phyloP scores from a whole-genome alignment of 2,888 invertebrate species.

The Ormyrus rosae region DNA sequence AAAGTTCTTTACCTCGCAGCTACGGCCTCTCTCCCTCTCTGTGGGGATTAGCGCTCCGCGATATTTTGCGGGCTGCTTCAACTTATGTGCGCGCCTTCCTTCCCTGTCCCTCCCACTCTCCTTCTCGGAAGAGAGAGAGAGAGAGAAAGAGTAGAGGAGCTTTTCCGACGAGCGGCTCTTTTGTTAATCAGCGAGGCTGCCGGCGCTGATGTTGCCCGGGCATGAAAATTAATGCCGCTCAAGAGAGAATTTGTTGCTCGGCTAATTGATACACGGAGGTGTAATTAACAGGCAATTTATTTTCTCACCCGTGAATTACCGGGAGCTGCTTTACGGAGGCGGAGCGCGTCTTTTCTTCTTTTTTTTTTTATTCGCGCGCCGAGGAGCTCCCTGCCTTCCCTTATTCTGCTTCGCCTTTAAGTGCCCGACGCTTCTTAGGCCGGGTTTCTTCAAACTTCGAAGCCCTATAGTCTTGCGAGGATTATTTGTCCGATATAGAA shows the following conservation, averaged over 20 bases:
- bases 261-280: conserved; percentile 55
- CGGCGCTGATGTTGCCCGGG: conserved; percentile 30
- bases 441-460: not conserved
- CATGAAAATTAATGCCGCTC: conserved; percentile 51
- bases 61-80: conserved; percentile 51
- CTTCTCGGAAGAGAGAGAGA: not conserved
- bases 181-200: conserved; percentile 42
- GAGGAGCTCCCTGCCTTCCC: not conserved
- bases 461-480: too few species aligned
- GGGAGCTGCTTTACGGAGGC: not conserved
- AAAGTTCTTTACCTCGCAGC: conserved; percentile 64
- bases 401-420: conserved; percentile 18
- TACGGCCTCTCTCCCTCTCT: conserved; percentile 45
- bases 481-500: too few species aligned
- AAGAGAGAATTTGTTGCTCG: conserved; percentile 48
- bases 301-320: conserved; percentile 47
- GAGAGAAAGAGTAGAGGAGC: not conserved
- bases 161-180: conserved; percentile 22
- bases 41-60: conserved; percentile 41
- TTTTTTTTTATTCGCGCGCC: not conserved
- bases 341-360: not conserved
- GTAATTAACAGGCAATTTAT: conserved; percentile 55
- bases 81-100: conserved; percentile 36
- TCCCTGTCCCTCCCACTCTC: conserved; percentile 17
- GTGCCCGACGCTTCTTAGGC: not conserved